A percentile compares a stretch with the other conserved stretches of the same genome.
Conservation (phyloP, 1,140 invertebrate species). For the Cardiocondyla obscurior region DNA sequence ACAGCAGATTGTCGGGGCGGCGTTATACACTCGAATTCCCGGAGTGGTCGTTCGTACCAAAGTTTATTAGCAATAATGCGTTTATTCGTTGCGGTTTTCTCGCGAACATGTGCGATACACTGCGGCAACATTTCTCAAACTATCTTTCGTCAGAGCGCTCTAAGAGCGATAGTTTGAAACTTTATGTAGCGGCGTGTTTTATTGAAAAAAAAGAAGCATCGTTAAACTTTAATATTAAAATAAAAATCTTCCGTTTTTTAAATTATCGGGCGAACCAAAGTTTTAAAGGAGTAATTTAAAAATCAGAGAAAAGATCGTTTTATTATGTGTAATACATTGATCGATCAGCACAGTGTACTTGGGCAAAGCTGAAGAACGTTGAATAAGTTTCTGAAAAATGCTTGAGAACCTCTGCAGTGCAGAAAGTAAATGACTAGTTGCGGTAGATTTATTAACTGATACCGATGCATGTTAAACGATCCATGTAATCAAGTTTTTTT, state of each 20-base stretch:
- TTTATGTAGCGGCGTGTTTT: neutral
- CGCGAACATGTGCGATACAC: neutral
- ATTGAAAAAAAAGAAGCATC: slow-evolving; percentile 12
- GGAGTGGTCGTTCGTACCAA: slow-evolving; percentile 32
- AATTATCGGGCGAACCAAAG: neutral
- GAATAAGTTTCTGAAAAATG: neutral
- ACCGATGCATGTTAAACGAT: slow-evolving; percentile 40
- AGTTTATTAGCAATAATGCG: slow-evolving; percentile 47
- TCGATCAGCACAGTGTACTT: neutral
- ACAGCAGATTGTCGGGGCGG: neutral
- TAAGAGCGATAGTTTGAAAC: neutral
- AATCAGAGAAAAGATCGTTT: neutral
- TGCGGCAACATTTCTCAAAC: slow-evolving; percentile 36
- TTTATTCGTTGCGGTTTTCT: slow-evolving; percentile 34
- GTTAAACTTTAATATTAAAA: neutral
- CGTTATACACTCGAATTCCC: slow-evolving; percentile 32
- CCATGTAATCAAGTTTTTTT: slow-evolving; percentile 41
- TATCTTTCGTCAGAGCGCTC: neutral
- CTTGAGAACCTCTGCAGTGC: slow-evolving; percentile 18
- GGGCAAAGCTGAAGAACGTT: neutral
- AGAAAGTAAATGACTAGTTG: slow-evolving; percentile 31
- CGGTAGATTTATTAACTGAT: slow-evolving; percentile 24
- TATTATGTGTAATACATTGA: neutral
- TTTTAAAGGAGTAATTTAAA: neutral
- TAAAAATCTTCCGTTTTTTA: neutral